Evolutionary conservation across 2,113 vertebrate species (phyloP).

Genomic region (Tetraodon nigroviridis): DNA sequence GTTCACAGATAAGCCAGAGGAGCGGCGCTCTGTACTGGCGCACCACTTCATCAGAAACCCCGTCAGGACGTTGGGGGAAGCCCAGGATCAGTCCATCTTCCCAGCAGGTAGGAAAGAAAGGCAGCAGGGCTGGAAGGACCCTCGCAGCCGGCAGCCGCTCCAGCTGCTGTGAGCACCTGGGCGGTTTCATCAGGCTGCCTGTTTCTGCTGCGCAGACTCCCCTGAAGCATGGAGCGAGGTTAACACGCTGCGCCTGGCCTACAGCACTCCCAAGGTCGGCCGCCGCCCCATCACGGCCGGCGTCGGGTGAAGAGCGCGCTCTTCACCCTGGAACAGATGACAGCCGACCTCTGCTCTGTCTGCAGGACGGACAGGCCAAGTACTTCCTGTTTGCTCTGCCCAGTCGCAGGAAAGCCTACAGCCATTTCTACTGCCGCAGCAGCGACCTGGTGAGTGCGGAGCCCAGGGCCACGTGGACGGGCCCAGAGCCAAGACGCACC

Average conservation of each 20-base stretch:
- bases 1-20: constrained; percentile 84
- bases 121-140: neutral
- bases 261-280: constrained; percentile 81
- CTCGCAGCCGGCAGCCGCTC: too few species aligned
- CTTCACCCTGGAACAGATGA: neutral
- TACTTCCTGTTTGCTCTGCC: constrained; percentile 88
- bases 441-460: constrained; percentile 84
- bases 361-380: constrained; percentile 81
- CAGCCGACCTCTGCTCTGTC: constrained; percentile 4
- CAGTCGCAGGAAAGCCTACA: constrained; percentile 85
- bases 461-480: neutral
- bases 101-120: constrained; percentile 74
- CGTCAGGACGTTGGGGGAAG: constrained; percentile 77
- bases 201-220: constrained; percentile 63
- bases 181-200: neutral
- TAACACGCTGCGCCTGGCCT: constrained; percentile 83
- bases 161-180: too few species aligned
- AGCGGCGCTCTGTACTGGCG: constrained; percentile 80
- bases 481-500: neutral
- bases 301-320: neutral
- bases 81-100: constrained; percentile 64
- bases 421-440: constrained; percentile 88
- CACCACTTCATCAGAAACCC: constrained; percentile 94
- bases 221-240: constrained; percentile 83
- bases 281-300: too few species aligned